phyloP scores from a whole-genome alignment of 2,113 vertebrate species.

The Pseudonaja textilis region DNA sequence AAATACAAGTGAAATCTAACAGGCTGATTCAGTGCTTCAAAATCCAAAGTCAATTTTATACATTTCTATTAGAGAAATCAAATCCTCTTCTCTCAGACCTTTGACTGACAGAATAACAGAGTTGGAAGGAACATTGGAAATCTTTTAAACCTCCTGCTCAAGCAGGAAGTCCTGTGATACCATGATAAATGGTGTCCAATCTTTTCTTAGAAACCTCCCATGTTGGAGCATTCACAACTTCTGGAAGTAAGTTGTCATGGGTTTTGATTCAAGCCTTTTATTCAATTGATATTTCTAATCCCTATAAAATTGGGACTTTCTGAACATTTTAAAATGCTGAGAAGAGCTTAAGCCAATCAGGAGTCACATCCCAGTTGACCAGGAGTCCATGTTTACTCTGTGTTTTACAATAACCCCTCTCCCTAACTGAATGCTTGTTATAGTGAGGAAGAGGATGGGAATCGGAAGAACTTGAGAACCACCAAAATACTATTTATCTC shows the following conservation, averaged over 20 bases:
- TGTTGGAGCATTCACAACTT: not conserved
- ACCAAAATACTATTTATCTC: not conserved
- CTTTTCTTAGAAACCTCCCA: not conserved
- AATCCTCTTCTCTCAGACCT: not conserved
- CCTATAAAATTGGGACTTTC: not conserved
- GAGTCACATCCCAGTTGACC: not conserved
- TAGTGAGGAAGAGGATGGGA: not conserved
- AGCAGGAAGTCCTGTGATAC: not conserved
- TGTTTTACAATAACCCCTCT: not conserved
- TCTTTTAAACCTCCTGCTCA: not conserved
- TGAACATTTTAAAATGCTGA: not conserved
- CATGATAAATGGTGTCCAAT: not conserved
- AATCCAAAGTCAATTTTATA: not conserved
- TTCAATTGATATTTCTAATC: not conserved
- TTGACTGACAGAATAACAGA: not conserved
- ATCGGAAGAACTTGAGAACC: not conserved
- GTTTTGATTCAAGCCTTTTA: not conserved
- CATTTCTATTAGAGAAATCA: not conserved
- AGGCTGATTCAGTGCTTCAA: not conserved
- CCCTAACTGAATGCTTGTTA: not conserved
- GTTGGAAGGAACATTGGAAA: not conserved
- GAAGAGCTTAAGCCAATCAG: not conserved
- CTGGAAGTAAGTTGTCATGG: not conserved
- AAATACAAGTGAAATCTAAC: not conserved
- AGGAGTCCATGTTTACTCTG: not conserved